Base-by-base conservation (phyloP, 2,113 vertebrate genomes). In the Cyanoramphus novaezelandiae region DNA sequence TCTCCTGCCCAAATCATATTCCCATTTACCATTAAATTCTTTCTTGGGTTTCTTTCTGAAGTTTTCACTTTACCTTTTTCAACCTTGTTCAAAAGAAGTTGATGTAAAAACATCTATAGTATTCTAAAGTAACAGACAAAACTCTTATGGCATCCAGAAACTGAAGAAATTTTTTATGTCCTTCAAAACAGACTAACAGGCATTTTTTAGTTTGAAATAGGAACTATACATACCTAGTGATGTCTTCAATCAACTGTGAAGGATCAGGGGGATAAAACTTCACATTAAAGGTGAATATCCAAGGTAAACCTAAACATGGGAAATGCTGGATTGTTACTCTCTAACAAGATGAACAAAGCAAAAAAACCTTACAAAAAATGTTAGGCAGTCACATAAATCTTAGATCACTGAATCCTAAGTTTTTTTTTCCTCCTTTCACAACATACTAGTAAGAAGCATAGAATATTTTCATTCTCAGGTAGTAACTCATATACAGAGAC, bases 211-310 rank as follows among this genome's bases (percentile, higher is more conserved):
- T 72, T 83, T 71, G 23, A 64, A 77, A 78, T 82, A 70, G n/a
- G 33, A 72, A 47, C 44, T 35, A 14, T 21, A 49, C 92, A 16
- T 98, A 99, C 99, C 99, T 99, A 95, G 99, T 99, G 88, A 99
- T 99, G 97, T 99, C 99, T 97, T 99, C 99, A 55, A 98, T 99
- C 95, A 99, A 86, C 76, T 99, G 99, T 46, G 99, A 99, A 19
- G 99, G 99, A 96, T 99, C 99, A 13, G 99, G 99, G 83, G 99
- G 99, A 97, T 99, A 99, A 97, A 99, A 99, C 97, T 99, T 99
- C 97, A 99, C 99, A 78, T 98, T 99, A 97, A 99, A 99, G n/a
- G 98, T 96, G 96, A 99, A 99, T 93, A 99, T 97, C 99, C 99
- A 99, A 69, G 99, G 99, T 97, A 98, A 98, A 96, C 97, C 99